Conservation (phyloP, 1,140 invertebrate genomes). For the Papilio aristodemus region DNA sequence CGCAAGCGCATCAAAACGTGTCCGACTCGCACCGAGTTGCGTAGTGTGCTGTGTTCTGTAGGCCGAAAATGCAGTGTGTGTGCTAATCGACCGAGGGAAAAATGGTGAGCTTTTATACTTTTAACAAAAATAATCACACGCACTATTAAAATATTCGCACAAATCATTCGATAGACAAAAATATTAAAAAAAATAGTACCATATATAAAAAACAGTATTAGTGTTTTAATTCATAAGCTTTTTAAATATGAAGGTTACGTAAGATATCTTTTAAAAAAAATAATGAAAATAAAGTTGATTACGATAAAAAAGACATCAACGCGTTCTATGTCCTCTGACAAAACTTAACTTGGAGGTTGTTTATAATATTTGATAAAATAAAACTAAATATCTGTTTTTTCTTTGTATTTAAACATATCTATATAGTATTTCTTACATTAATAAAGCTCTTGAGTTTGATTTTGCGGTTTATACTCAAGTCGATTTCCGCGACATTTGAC, state of each 20-base stretch:
- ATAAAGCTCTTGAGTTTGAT: neutral
- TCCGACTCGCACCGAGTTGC: slow-evolving; percentile 30
- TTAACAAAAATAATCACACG: neutral
- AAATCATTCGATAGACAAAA: neutral
- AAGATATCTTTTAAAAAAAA: slow-evolving; percentile 3
- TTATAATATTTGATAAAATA: neutral
- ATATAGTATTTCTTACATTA: neutral
- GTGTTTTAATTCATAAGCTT: too few relatives aligned
- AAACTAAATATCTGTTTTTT: neutral
- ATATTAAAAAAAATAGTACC: neutral
- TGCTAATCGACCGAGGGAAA: slow-evolving; percentile 38
- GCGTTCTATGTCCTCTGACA: neutral
- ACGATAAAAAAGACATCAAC: slow-evolving; percentile 11
- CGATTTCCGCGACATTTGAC: neutral
- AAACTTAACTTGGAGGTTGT: neutral
- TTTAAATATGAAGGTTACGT: neutral
- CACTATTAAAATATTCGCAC: neutral
- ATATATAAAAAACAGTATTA: too few relatives aligned
- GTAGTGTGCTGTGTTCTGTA: slow-evolving; percentile 36
- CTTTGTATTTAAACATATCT: too few relatives aligned
- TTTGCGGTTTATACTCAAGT: neutral
- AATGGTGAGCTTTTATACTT: slow-evolving; percentile 40
- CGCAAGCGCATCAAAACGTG: slow-evolving; percentile 36
- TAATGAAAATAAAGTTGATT: neutral
- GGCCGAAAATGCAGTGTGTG: slow-evolving; percentile 41